Evolutionary conservation across 2,888 invertebrate genomes (phyloP), one percentile per base, ranked within the genome.

Genomic region (Heliconius ethilla): DNA sequence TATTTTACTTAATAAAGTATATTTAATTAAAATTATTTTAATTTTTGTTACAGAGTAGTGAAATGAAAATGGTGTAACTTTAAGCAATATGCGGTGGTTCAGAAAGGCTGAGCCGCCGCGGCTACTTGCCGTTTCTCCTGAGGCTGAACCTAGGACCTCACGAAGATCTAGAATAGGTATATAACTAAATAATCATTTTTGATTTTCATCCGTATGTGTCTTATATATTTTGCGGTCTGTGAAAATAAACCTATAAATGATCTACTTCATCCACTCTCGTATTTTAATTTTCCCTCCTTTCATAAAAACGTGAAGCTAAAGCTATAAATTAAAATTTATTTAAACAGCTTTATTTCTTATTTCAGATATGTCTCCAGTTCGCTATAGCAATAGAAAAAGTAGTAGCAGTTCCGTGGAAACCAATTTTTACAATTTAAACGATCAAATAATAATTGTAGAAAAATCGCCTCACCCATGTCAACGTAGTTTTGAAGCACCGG

Each of bases 21-120:
- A 51, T 70, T 70, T 51, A 62, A 25, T 18, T 27, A 5, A 15
- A 11, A 63, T 10, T 45, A 33, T 55, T 75, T 15, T n/a, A 63
- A 33, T 45, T 62, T 70, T 83, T 79, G 82, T 86, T 86, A 66
- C 84, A 85, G 85, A 79, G 27, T 70, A 79, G 33, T 76, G 27
- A 62, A 27, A 27, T 66, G 18, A 81, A 80, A 25, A 82, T 82
- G 82, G 81, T 79, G 45, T 82, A 82, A 75, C 11, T 13, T 79
- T 67, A 70, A 77, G 73, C 81, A 89, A 89, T 85, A 96, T 96
- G 96, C 96, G 96, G 94, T 96, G 96, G 96, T 96, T 96, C 94
- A 96, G 95, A 90, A 95, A 95, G 86, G 96, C 96, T 87, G 96
- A 95, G 91, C 95, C 96, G 88, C 96, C 96, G 84, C 95, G 96